Evolutionary conservation across 2,113 vertebrate genomes (phyloP).

Genomic region (Scomber colias): DNA sequence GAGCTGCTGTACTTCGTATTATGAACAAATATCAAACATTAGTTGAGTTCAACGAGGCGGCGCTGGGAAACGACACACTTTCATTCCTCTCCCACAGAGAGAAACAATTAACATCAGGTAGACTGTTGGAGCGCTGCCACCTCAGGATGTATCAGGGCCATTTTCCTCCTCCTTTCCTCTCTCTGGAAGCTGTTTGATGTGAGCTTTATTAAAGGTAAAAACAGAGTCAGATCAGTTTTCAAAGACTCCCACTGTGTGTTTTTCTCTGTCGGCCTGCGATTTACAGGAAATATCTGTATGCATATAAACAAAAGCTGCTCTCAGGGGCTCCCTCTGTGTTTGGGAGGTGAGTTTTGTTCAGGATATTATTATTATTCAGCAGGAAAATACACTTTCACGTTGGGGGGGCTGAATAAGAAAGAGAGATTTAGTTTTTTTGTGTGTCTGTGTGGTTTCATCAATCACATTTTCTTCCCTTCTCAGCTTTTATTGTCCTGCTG

Average conservation of each 20-base stretch:
- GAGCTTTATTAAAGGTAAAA: conserved; percentile 56
- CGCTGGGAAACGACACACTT: not conserved
- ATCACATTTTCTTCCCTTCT: too few relatives aligned
- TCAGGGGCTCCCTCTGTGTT: conserved; percentile 9
- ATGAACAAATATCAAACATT: not conserved
- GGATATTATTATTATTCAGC: conserved; percentile 53
- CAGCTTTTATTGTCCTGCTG: too few relatives aligned
- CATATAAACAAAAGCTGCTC: conserved; percentile 59
- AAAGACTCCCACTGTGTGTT: conserved; percentile 23
- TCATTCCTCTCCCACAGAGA: conserved; percentile 51
- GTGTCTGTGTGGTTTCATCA: too few relatives aligned
- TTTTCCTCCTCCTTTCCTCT: conserved; percentile 18
- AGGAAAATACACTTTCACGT: conserved; percentile 27
- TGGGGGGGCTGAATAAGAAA: conserved; percentile 2
- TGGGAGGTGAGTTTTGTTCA: conserved; percentile 22
- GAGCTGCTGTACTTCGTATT: not conserved
- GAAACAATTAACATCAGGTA: conserved; percentile 63
- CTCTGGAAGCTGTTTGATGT: conserved; percentile 53
- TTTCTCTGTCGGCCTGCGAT: conserved; percentile 4
- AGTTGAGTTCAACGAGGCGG: too few relatives aligned
- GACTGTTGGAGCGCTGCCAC: conserved; percentile 54
- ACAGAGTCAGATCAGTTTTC: conserved; percentile 59
- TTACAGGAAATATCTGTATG: conserved; percentile 72
- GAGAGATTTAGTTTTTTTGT: too few relatives aligned
- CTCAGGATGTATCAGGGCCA: conserved; percentile 47